Conservation (phyloP, 2,888 invertebrate species). For the Drosophila pegasa region DNA sequence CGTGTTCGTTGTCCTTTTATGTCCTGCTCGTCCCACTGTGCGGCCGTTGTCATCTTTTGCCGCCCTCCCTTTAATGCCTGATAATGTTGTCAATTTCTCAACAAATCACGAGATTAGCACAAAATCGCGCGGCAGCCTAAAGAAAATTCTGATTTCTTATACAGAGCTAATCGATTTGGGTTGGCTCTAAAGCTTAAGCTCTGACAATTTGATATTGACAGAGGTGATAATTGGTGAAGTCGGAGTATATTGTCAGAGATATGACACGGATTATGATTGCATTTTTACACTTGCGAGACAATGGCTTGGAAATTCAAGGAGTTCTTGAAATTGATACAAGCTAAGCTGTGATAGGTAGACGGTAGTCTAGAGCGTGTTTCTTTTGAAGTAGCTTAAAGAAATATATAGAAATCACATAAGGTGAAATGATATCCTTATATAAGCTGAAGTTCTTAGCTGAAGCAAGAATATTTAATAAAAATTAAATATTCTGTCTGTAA, state of each 20-base stretch:
- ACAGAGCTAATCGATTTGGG: constrained; percentile 8
- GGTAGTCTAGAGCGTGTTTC: neutral
- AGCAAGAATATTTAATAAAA: too few relatives aligned
- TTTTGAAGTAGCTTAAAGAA: neutral
- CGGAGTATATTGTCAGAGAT: too few relatives aligned
- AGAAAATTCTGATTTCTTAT: neutral
- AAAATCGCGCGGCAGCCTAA: constrained; percentile 56
- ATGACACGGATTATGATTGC: neutral
- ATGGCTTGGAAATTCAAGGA: neutral
- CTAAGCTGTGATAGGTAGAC: constrained; percentile 4
- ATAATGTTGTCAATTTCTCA: constrained; percentile 71
- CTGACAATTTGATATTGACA: neutral
- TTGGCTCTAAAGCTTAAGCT: constrained; percentile 31
- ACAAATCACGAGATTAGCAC: constrained; percentile 68
- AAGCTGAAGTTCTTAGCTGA: too few relatives aligned
- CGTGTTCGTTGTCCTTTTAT: constrained; percentile 23
- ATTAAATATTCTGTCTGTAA: too few relatives aligned
- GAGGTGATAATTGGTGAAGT: neutral
- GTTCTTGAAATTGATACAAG: neutral
- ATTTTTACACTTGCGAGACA: neutral
- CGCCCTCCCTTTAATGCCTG: constrained; percentile 45
- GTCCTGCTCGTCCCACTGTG: constrained; percentile 51
- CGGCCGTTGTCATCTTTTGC: constrained; percentile 71
- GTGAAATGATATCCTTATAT: too few relatives aligned
- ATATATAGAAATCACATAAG: too few relatives aligned